phyloP scores from a whole-genome alignment of 2,797 vertebrate species.

The Fistularia tabacaria region DNA sequence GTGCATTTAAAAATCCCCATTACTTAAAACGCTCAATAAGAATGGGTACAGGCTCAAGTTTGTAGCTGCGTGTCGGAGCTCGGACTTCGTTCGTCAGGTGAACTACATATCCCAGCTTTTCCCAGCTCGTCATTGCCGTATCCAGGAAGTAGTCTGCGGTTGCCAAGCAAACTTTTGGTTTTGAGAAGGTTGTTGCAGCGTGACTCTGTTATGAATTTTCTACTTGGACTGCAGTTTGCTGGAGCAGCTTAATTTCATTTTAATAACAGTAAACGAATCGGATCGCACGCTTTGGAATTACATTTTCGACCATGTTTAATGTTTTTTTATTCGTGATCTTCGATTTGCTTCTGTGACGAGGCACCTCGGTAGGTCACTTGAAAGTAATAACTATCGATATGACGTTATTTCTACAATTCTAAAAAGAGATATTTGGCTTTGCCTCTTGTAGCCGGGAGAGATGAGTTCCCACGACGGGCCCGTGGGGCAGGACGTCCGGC shows the following conservation, averaged over 20 bases:
- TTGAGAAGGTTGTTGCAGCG: neutral
- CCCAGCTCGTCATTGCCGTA: slow-evolving; percentile 36
- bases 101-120: slow-evolving; percentile 71
- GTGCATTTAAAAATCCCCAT: no score
- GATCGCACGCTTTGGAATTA: no score
- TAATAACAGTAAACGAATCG: no score
- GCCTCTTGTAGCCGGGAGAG: slow-evolving; percentile 8
- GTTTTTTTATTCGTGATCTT: no score
- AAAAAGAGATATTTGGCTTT: no score
- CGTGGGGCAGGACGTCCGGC: slow-evolving; percentile 29
- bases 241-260: no score
- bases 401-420: no score
- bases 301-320: no score
- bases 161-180: slow-evolving; percentile 74
- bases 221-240: neutral
- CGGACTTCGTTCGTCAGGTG: neutral
- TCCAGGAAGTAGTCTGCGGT: slow-evolving; percentile 75
- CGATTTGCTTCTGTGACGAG: no score
- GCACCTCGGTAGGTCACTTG: no score
- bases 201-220: neutral
- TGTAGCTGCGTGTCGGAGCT: neutral
- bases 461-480: slow-evolving; percentile 47
- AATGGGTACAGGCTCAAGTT: no score
- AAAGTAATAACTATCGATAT: no score
- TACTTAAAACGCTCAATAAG: neutral